Evolutionary conservation across 2,888 invertebrate species (phyloP).

Genomic region (Leptothorax acervorum): DNA sequence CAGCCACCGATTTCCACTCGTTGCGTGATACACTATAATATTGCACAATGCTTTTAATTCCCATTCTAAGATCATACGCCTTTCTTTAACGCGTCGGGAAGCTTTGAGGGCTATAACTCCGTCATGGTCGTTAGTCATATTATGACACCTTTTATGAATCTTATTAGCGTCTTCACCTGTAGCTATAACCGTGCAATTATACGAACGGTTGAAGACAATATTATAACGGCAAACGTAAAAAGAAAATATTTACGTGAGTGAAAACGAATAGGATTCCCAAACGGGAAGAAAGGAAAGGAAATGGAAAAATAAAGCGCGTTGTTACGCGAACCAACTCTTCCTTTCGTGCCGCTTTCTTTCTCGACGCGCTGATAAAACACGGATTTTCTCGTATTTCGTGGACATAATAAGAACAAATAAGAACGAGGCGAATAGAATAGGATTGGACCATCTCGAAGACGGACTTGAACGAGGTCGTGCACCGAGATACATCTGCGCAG

Average conservation of each 20-base stretch:
- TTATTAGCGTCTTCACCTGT: constrained; percentile 3
- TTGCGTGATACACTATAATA: constrained; percentile 24
- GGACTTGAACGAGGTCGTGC: background rate
- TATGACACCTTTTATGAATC: constrained; percentile 33
- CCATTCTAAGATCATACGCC: constrained; percentile 3
- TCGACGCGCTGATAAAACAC: background rate
- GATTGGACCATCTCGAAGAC: background rate
- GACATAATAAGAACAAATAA: too few relatives aligned
- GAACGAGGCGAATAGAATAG: too few relatives aligned
- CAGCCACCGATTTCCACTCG: constrained; percentile 4
- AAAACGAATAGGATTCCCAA: background rate
- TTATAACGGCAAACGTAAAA: background rate
- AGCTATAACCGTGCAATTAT: background rate
- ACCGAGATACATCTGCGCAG: background rate
- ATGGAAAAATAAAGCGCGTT: background rate
- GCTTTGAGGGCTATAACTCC: constrained; percentile 4
- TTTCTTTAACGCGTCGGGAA: constrained; percentile 21
- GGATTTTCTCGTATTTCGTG: background rate
- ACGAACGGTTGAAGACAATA: background rate
- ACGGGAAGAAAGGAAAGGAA: background rate
- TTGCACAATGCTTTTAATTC: constrained; percentile 32
- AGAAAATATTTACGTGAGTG: background rate
- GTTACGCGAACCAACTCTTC: background rate
- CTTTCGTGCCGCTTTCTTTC: background rate
- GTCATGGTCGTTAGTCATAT: constrained; percentile 25